Evolutionary conservation across 1,140 invertebrate genomes (phyloP).

Genomic region (Drosophila equinoxialis): DNA sequence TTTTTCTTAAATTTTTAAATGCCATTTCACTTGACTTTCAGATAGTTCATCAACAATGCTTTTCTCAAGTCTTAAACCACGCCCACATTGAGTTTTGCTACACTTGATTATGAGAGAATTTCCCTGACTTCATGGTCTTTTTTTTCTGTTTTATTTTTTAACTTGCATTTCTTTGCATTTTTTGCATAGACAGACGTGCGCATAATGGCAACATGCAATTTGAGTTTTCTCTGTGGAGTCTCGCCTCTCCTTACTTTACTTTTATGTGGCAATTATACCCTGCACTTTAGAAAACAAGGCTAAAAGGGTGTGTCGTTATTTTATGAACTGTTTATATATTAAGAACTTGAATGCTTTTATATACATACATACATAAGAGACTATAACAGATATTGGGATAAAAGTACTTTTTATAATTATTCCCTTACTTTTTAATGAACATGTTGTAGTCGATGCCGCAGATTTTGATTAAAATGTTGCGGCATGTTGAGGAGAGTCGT

Average conservation of each 20-base stretch:
- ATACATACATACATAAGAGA: too few species aligned
- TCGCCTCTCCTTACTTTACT: conserved; percentile 13
- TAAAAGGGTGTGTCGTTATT: too few species aligned
- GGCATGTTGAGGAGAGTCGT: conserved; percentile 49
- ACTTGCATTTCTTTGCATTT: conserved; percentile 24
- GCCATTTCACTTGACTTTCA: not conserved
- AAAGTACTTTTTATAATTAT: too few species aligned
- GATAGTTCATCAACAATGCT: not conserved
- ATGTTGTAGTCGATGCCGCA: conserved; percentile 16
- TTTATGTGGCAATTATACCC: conserved; percentile 48
- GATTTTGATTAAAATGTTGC: conserved; percentile 13
- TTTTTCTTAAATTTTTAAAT: not conserved
- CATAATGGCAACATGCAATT: conserved; percentile 76
- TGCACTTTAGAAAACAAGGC: conserved; percentile 15
- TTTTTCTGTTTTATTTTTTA: conserved; percentile 20
- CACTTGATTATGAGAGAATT: conserved; percentile 62
- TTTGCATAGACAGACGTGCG: conserved; percentile 56
- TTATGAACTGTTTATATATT: too few species aligned
- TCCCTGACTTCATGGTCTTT: conserved; percentile 2
- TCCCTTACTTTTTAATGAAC: not conserved
- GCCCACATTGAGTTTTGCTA: conserved; percentile 46
- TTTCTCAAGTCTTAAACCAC: conserved; percentile 6
- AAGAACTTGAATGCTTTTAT: too few species aligned
- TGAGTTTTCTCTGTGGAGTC: conserved; percentile 65
- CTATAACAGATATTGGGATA: too few species aligned